Base-by-base conservation (phyloP, 2,888 invertebrate species). In the Spisula subtruncata region DNA sequence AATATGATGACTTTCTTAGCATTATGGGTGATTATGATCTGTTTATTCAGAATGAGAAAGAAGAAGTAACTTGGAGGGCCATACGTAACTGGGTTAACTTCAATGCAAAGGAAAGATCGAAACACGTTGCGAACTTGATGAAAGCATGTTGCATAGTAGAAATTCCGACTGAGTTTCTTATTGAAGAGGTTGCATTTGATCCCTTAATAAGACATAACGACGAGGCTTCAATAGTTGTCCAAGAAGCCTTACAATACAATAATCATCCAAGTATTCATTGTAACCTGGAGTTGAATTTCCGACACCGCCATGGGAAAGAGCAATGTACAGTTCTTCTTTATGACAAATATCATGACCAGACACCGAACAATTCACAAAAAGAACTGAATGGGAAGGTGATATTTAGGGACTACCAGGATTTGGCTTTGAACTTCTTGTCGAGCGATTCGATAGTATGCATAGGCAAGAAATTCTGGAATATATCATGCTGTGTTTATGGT, bases 121-220 rank as follows among this genome's bases (percentile, higher is more conserved):
- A 81, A 5, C 54, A 79, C 56, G 32, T 88, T 35, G 66, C 18
- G 20, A 25, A 60, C 6, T 46, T 91, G 20, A 29, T 89, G 1
- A 85, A 48, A 60, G 75, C 81, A 8, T 91, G 91, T 35, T 88
- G 86, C 32, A 79, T 89, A 29, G 86, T 84, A n/a, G 88, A 89
- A 29, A 71, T 91, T 18, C 84, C 81, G 32, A 51, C 60, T 1
- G 84, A 88, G 14, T 46, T 51, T 29, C 48, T 91, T 18, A 46
- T 86, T 14, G 91, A 91, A 41, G 83, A 86, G 54, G 84, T 91
- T 5, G 84, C 81, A 0, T 91, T 91, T 51, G 84, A 91, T 79
- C 84, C 83, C 8, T 18, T 89, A 16, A 81, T 89, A 16, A 32
- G 91, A 79, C 46, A 75, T 8, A 84, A 32, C 41, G 88, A 91